Evolutionary conservation across 2,888 invertebrate genomes (phyloP).

Genomic region (Dioctria linearis): DNA sequence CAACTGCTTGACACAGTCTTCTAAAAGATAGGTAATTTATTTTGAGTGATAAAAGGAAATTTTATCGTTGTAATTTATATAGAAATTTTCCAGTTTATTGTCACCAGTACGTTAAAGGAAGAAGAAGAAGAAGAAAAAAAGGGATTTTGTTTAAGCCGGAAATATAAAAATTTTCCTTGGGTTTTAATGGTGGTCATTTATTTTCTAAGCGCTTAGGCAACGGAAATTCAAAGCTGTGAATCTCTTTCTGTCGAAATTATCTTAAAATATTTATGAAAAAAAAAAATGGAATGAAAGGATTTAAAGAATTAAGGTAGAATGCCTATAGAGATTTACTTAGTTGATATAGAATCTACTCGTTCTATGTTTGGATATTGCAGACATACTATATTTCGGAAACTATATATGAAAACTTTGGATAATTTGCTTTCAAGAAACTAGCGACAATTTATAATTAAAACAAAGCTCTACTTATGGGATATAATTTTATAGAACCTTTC

Average conservation of each 20-base stretch:
- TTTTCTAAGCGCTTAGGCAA: neutral
- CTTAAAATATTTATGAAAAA: neutral
- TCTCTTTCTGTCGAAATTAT: neutral
- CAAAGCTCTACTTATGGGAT: neutral
- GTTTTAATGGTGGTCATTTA: slow-evolving; percentile 10
- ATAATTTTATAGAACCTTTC: neutral
- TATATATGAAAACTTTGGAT: neutral
- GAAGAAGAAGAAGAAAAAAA: neutral
- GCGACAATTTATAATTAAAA: neutral
- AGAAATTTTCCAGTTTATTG: slow-evolving; percentile 29
- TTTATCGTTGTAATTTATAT: slow-evolving; percentile 26
- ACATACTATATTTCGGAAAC: too few species aligned
- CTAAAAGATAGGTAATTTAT: slow-evolving; percentile 18
- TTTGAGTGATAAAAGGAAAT: slow-evolving; percentile 26
- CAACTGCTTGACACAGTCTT: slow-evolving; percentile 17
- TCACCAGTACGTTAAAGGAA: neutral
- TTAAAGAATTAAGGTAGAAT: neutral
- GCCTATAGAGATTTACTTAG: neutral
- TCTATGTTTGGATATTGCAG: neutral
- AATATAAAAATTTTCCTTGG: slow-evolving; percentile 10
- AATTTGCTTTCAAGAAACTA: neutral
- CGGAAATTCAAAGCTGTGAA: neutral
- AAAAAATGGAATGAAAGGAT: neutral
- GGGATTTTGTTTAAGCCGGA: slow-evolving; percentile 4
- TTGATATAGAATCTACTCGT: neutral